These are phyloP conservation scores for Watsonalla cultraria DNA, from an alignment of 2,888 invertebrate genomes.

Conservation along the genomic window DNA sequence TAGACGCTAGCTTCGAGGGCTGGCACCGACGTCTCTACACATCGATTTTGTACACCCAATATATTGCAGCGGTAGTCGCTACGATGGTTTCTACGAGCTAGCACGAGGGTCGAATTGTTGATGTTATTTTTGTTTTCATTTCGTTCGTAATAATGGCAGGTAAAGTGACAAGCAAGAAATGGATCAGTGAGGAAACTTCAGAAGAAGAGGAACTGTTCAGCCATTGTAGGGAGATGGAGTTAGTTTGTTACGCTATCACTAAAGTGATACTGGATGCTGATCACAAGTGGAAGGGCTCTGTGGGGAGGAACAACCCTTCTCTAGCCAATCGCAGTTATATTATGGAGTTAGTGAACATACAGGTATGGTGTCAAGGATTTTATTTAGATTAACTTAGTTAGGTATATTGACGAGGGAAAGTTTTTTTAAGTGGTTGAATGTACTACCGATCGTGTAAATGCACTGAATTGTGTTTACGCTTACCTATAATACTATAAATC, in stretches of 20 bases:
- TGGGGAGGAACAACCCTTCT: slow-evolving; percentile 44
- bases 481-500: too few species aligned
- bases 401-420: too few species aligned
- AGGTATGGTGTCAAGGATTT: slow-evolving; percentile 35
- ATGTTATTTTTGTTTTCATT: slow-evolving; percentile 15
- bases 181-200: slow-evolving; percentile 75
- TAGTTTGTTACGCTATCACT: slow-evolving; percentile 64
- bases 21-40: slow-evolving; percentile 63
- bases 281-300: slow-evolving; percentile 66
- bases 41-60: slow-evolving; percentile 62
- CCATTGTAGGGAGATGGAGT: slow-evolving; percentile 73
- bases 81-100: slow-evolving; percentile 53
- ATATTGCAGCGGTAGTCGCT: slow-evolving; percentile 47
- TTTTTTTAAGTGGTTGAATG: too few species aligned
- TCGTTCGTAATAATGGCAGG: slow-evolving; percentile 28
- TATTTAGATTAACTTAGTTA: neutral
- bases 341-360: slow-evolving; percentile 72
- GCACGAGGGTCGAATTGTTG: slow-evolving; percentile 16
- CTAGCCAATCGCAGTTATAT: slow-evolving; percentile 66
- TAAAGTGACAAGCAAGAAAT: slow-evolving; percentile 60
- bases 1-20: slow-evolving; percentile 34
- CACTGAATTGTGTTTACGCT: too few species aligned
- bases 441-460: too few species aligned
- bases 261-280: slow-evolving; percentile 67
- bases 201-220: slow-evolving; percentile 71